A percentile compares a stretch with the other conserved stretches of the same genome.
Evolutionary conservation across 2,888 invertebrate species (phyloP).

Genomic region (Epirrita christyi): DNA sequence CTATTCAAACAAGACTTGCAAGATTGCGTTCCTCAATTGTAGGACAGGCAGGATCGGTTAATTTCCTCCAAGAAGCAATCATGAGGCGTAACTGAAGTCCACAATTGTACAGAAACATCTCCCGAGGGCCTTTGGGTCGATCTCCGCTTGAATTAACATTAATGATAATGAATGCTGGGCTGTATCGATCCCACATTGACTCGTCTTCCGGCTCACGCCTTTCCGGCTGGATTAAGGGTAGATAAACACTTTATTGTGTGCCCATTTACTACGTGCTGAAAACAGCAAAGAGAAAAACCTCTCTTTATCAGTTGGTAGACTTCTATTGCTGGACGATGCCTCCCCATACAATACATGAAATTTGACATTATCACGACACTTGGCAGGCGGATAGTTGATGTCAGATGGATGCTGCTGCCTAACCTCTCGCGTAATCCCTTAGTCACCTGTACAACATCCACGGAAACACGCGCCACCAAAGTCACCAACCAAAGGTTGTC

Average conservation of each 20-base stretch:
- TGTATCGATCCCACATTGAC: conserved; percentile 55
- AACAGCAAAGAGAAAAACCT: neutral
- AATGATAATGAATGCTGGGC: conserved; percentile 62
- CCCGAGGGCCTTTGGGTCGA: conserved; percentile 6
- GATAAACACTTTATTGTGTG: conserved; percentile 21
- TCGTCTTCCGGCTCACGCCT: conserved; percentile 21
- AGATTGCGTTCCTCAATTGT: too few relatives aligned
- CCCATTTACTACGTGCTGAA: conserved; percentile 9
- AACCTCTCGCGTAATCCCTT: too few relatives aligned
- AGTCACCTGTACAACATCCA: too few relatives aligned
- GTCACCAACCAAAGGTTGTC: too few relatives aligned
- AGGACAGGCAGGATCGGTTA: neutral
- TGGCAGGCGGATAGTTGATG: too few relatives aligned
- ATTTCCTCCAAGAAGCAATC: conserved; percentile 2
- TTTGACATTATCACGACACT: too few relatives aligned
- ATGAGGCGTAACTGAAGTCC: neutral
- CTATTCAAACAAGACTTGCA: too few relatives aligned
- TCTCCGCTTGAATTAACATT: conserved; percentile 53
- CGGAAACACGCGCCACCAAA: too few relatives aligned
- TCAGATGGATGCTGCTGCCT: too few relatives aligned
- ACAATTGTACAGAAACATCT: conserved; percentile 8
- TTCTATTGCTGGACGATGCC: too few relatives aligned
- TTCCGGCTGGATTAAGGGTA: conserved; percentile 21
- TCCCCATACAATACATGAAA: too few relatives aligned
- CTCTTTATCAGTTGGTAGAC: too few relatives aligned